A percentile compares a stretch with the other conserved stretches of the same genome.
Conservation (phyloP, 1,140 invertebrate genomes). For the Sycobia sp. region DNA sequence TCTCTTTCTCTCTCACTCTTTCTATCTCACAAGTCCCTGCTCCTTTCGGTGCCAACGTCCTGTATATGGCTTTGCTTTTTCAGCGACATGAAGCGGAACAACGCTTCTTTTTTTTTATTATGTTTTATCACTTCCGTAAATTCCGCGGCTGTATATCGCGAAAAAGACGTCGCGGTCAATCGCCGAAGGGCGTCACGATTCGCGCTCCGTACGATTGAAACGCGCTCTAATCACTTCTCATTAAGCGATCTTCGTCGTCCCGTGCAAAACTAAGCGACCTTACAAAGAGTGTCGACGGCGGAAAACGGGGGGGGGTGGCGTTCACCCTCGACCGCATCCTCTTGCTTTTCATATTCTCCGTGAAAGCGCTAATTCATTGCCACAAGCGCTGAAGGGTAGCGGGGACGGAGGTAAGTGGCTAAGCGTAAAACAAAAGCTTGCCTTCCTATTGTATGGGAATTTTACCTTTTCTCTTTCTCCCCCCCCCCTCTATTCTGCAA, state of each 20-base stretch:
- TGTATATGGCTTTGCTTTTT: not conserved
- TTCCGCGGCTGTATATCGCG: not conserved
- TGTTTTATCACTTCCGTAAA: not conserved
- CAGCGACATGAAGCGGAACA: too few relatives aligned
- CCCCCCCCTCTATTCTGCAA: not conserved
- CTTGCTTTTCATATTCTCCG: not conserved
- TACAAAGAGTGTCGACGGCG: not conserved
- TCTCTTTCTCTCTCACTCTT: not conserved
- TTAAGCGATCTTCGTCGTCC: not conserved
- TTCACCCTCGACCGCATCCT: too few relatives aligned
- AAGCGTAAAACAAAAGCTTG: not conserved
- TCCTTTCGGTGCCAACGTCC: not conserved
- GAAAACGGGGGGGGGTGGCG: not conserved
- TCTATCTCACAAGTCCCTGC: too few relatives aligned
- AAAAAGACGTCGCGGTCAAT: conserved; percentile 36
- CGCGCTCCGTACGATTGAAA: conserved; percentile 31
- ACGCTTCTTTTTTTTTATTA: not conserved
- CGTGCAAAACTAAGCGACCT: not conserved
- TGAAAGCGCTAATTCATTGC: conserved; percentile 20
- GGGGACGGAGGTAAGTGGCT: not conserved
- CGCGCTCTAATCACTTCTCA: not conserved
- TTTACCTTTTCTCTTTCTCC: too few relatives aligned
- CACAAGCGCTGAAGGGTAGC: not conserved
- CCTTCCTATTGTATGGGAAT: too few relatives aligned
- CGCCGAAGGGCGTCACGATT: conserved; percentile 38